phyloP scores from a whole-genome alignment of 2,888 invertebrate genomes.

The Chrysina gloriosa region DNA sequence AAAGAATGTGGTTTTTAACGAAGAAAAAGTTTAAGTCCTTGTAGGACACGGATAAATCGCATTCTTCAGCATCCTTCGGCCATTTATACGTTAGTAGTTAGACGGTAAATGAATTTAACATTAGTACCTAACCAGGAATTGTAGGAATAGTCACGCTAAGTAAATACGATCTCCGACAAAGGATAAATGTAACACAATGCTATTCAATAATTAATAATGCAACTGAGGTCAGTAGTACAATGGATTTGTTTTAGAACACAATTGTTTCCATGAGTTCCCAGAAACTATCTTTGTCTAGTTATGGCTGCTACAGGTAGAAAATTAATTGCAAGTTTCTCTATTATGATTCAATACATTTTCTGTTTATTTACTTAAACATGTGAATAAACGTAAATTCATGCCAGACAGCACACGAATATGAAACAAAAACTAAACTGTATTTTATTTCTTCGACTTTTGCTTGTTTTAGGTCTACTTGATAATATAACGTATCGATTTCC shows the following conservation, averaged over 20 bases:
- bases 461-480: too few relatives aligned
- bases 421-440: too few relatives aligned
- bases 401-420: too few relatives aligned
- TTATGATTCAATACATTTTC: too few relatives aligned
- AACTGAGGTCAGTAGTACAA: conserved; percentile 9
- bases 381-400: too few relatives aligned
- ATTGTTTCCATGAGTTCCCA: neutral
- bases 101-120: conserved; percentile 11
- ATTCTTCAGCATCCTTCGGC: neutral
- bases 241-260: conserved; percentile 4
- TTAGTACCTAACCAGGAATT: conserved; percentile 21
- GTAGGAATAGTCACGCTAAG: conserved; percentile 22
- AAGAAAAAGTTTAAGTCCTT: too few relatives aligned
- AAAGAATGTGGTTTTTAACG: too few relatives aligned
- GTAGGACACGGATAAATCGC: too few relatives aligned
- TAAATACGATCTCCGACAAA: conserved; percentile 5
- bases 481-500: too few relatives aligned
- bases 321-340: too few relatives aligned
- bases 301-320: neutral
- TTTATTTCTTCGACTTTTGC: too few relatives aligned
- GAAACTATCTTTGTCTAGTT: neutral
- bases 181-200: conserved; percentile 6
- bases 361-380: too few relatives aligned
- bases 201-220: conserved; percentile 16
- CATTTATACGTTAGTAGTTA: neutral